Evolutionary conservation across 2,797 vertebrate species (phyloP).

Genomic region (Monodelphis domestica): DNA sequence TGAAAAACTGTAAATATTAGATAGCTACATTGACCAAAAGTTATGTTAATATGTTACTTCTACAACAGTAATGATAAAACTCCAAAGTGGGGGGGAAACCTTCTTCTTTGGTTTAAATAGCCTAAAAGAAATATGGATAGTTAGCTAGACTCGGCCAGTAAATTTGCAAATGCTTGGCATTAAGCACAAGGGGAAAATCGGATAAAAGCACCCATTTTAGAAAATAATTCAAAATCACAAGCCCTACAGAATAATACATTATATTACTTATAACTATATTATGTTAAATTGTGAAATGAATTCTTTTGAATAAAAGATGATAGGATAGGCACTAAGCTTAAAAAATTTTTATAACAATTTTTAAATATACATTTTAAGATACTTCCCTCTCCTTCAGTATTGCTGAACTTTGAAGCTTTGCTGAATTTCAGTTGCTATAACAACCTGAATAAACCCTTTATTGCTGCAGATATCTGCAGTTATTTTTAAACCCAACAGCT

Average conservation of each 20-base stretch:
- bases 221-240: constrained; percentile 36
- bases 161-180: constrained; percentile 44
- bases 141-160: constrained; percentile 18
- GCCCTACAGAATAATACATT: constrained; percentile 2
- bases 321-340: constrained; percentile 39
- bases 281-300: constrained; percentile 61
- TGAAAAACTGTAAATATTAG: neutral
- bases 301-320: constrained; percentile 63
- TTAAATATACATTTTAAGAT: constrained; percentile 71
- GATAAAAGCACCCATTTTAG: constrained; percentile 32
- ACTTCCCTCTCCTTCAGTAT: constrained; percentile 62
- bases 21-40: neutral
- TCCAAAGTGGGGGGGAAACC: neutral
- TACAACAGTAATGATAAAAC: neutral
- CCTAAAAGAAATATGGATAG: constrained; percentile 21
- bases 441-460: constrained; percentile 85
- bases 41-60: neutral
- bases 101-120: constrained; percentile 10
- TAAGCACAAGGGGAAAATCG: constrained; percentile 19
- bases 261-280: constrained; percentile 20
- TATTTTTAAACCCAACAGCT: constrained; percentile 89
- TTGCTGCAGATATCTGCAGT: constrained; percentile 84
- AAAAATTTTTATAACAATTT: constrained; percentile 54
- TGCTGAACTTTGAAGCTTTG: constrained; percentile 80
- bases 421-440: constrained; percentile 86